phyloP scores from a whole-genome alignment of 2,888 invertebrate species.

The Lepeophtheirus nordmannii region DNA sequence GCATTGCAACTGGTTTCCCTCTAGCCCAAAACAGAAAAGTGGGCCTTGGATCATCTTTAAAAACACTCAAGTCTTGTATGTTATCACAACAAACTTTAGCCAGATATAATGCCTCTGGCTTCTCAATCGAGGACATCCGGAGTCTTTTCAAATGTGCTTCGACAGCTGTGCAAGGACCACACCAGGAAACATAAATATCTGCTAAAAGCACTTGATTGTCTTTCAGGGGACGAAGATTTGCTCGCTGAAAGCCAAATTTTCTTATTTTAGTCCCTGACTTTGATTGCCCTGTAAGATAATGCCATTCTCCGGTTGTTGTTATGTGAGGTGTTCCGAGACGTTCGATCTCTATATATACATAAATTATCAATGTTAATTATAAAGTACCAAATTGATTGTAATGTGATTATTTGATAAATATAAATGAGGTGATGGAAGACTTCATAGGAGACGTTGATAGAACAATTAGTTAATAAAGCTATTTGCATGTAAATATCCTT shows the following conservation, averaged over 20 bases:
- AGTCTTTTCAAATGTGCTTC: slow-evolving; percentile 6
- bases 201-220: slow-evolving; percentile 3
- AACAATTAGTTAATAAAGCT: too few species aligned
- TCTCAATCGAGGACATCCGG: background rate
- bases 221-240: background rate
- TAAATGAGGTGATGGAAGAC: too few species aligned
- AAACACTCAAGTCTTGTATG: slow-evolving; percentile 9
- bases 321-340: background rate
- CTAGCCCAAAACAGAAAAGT: slow-evolving; percentile 15
- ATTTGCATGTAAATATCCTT: too few species aligned
- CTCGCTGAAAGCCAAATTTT: background rate
- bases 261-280: too few species aligned
- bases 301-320: slow-evolving; percentile 5
- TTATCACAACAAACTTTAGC: slow-evolving; percentile 17
- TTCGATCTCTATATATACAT: too few species aligned
- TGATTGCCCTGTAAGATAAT: background rate
- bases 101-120: background rate
- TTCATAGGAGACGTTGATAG: too few species aligned
- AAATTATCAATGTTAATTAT: too few species aligned
- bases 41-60: slow-evolving; percentile 4
- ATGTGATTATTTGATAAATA: too few species aligned
- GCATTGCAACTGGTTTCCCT: slow-evolving; percentile 4
- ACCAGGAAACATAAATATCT: background rate
- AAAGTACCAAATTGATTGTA: too few species aligned
- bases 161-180: slow-evolving; percentile 4